phyloP scores from a whole-genome alignment of 92 coral and sea anemone species.

The Porites rus region DNA sequence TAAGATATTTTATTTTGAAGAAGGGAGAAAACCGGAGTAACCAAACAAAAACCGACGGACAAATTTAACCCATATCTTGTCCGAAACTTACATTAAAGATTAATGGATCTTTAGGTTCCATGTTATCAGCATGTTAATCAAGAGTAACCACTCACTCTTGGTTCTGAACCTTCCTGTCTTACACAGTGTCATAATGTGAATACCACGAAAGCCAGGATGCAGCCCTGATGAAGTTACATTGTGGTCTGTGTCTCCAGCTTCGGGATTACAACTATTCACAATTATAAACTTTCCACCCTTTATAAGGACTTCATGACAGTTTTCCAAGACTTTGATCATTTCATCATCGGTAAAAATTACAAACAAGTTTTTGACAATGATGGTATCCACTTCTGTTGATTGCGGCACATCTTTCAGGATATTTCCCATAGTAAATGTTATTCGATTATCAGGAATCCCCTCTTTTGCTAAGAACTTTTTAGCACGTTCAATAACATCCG shows the following conservation, averaged over 20 bases:
- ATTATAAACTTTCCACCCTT: slow-evolving; percentile 32
- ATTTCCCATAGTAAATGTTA: slow-evolving; percentile 21
- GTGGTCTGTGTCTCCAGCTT: slow-evolving; percentile 25
- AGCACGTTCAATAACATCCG: slow-evolving; percentile 18
- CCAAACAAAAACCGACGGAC: too few relatives aligned
- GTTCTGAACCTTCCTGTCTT: slow-evolving; percentile 32
- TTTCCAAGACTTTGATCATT: slow-evolving; percentile 34
- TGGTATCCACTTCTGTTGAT: slow-evolving; percentile 28
- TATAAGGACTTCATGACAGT: slow-evolving; percentile 20
- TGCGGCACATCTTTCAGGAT: slow-evolving; percentile 9
- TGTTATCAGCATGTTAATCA: too few relatives aligned
- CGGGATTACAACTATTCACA: slow-evolving; percentile 41
- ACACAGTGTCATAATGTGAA: slow-evolving; percentile 16
- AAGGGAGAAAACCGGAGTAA: too few relatives aligned
- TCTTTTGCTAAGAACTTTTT: slow-evolving; percentile 13
- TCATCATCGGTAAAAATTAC: slow-evolving; percentile 23
- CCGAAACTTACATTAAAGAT: too few relatives aligned
- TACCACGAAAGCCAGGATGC: slow-evolving; percentile 19
- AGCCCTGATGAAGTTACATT: slow-evolving; percentile 16
- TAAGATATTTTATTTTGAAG: too few relatives aligned
- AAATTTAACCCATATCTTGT: too few relatives aligned
- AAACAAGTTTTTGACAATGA: slow-evolving; percentile 36
- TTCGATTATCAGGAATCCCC: not conserved
- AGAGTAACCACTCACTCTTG: slow-evolving; percentile 22
- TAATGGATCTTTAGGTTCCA: too few relatives aligned